phyloP scores from a whole-genome alignment of 2,888 invertebrate species.

The Parnassius smintheus region DNA sequence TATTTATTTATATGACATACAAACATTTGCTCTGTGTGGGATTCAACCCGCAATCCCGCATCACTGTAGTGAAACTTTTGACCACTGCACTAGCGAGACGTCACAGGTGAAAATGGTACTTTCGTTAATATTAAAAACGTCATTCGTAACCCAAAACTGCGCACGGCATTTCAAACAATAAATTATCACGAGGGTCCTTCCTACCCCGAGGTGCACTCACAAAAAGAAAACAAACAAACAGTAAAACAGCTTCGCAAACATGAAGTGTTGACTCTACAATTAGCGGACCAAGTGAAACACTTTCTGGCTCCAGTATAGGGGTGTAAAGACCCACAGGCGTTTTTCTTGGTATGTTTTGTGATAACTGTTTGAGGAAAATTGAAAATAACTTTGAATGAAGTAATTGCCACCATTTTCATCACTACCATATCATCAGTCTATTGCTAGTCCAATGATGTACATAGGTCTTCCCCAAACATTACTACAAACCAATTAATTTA shows the following conservation, averaged over 20 bases:
- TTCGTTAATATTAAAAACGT: not conserved
- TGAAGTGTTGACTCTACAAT: constrained; percentile 59
- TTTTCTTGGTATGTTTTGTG: not conserved
- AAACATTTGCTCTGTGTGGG: too few species aligned
- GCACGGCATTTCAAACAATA: constrained; percentile 1
- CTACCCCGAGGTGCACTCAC: constrained; percentile 42
- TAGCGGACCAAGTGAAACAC: constrained; percentile 38
- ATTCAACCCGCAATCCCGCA: too few species aligned
- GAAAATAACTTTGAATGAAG: too few species aligned
- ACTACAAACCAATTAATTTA: too few species aligned
- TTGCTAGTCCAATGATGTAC: too few species aligned
- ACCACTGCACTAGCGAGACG: too few species aligned
- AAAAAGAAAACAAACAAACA: constrained; percentile 54
- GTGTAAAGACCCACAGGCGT: constrained; percentile 27
- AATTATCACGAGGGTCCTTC: constrained; percentile 18
- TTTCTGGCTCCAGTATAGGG: constrained; percentile 30
- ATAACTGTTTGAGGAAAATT: not conserved
- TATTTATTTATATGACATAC: too few species aligned
- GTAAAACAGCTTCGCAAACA: constrained; percentile 43
- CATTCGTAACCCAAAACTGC: constrained; percentile 12
- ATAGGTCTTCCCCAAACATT: too few species aligned
- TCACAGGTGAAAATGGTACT: too few species aligned
- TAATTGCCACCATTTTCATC: too few species aligned
- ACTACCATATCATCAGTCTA: too few species aligned
- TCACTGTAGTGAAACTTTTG: too few species aligned